These are phyloP conservation scores for Psephotus haematonotus DNA, from an alignment of 2,113 vertebrate species.

Conservation along the genomic window DNA sequence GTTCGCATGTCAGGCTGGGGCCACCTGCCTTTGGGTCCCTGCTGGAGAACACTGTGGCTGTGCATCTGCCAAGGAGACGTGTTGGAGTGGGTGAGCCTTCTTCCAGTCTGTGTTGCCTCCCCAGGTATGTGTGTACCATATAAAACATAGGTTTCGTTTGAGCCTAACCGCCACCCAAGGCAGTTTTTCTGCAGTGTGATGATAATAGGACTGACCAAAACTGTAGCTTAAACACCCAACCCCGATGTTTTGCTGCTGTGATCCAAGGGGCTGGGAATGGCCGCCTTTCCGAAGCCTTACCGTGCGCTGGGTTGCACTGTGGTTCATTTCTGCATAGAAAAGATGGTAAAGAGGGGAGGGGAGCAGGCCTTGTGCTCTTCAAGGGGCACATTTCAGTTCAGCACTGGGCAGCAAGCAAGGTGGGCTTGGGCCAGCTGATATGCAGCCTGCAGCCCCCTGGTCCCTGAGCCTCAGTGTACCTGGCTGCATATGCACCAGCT, in stretches of 20 bases:
- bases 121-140: not conserved
- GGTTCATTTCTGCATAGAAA: not conserved
- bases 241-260: not conserved
- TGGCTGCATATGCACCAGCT: fast-evolving
- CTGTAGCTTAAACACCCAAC: slow-evolving; percentile 18
- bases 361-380: fast-evolving
- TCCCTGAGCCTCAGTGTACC: fast-evolving
- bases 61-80: not conserved
- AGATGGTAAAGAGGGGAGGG: not conserved
- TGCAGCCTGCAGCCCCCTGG: not conserved
- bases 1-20: not conserved
- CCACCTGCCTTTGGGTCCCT: fast-evolving
- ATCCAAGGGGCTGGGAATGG: not conserved
- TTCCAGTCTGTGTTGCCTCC: not conserved
- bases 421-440: not conserved
- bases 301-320: fast-evolving
- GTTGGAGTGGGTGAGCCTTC: not conserved
- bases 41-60: not conserved
- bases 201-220: slow-evolving; percentile 64
- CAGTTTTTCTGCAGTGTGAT: slow-evolving; percentile 2
- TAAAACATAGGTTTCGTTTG: not conserved
- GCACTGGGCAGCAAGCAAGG: not conserved
- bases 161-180: not conserved
- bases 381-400: fast-evolving
- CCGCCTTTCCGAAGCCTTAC: not conserved